phyloP scores from a whole-genome alignment of 2,888 invertebrate genomes.

The Spisula solida region DNA sequence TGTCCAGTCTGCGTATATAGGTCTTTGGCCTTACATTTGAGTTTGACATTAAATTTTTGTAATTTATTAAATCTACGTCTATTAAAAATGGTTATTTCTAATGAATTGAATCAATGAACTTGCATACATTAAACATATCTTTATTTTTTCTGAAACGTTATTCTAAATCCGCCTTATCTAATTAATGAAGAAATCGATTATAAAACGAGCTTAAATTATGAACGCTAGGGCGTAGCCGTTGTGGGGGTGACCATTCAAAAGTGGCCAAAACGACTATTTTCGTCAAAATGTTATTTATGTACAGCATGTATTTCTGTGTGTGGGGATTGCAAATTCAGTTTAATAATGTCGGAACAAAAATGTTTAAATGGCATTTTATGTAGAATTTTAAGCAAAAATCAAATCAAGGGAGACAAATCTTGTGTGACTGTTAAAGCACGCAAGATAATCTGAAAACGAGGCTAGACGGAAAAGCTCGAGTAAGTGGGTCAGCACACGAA shows the following conservation, averaged over 20 bases:
- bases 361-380: neutral
- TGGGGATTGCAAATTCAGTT: neutral
- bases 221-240: conserved; percentile 12
- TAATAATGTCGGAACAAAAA: neutral
- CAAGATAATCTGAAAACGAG: conserved; percentile 74
- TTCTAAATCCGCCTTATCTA: too few species aligned
- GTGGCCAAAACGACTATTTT: neutral
- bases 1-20: too few species aligned
- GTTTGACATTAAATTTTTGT: too few species aligned
- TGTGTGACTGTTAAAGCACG: neutral
- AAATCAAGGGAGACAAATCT: conserved; percentile 14
- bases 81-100: too few species aligned
- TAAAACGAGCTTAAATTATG: too few species aligned
- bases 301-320: neutral
- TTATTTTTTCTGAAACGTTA: too few species aligned
- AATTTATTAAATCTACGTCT: too few species aligned
- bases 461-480: conserved; percentile 52
- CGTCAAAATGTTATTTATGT: neutral
- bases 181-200: too few species aligned
- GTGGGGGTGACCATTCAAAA: neutral
- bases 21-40: too few species aligned
- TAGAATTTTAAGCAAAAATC: neutral
- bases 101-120: too few species aligned
- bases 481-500: neutral
- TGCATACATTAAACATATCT: too few species aligned